Evolutionary conservation across 2,797 vertebrate genomes (phyloP), one percentile per base, ranked within the genome.

Genomic region (Picus viridis): DNA sequence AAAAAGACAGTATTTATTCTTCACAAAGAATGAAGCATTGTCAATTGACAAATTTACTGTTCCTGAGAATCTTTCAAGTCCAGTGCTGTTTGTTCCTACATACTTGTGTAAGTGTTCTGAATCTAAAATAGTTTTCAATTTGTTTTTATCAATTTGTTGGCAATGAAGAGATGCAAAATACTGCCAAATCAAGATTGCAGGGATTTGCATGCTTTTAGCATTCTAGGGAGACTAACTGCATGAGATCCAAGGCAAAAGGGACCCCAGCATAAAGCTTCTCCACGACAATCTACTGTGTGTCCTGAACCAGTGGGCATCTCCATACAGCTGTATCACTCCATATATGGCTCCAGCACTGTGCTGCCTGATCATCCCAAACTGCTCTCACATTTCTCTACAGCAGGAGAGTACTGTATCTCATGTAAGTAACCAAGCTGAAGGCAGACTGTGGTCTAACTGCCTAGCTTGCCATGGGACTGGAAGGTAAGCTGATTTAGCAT

Each of bases 131-230:
- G 23, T 73, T 94, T 82, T 57, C 43, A 65, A 77, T 47, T 65
- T 72, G 36, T 73, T 86, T 93, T 92, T 81, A 92, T 89, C 41
- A 39, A 12, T 90, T 91, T 75, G 29, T 79, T 92, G 76, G 58
- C 86, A 79, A 29, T n/a, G 90, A 75, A 22, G 29, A 95, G 49
- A 78, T 34, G 27, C 45, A 92, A 76, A 90, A 81, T 84, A 70
- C 76, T 91, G 70, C 84, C 75, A 91, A 88, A 72, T 83, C 59
- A 91, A 88, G 63, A 88, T 82, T 75, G 39, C 18, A 69, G 34
- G 36, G 17, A 73, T 94, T 83, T 88, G 16, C 43, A 45, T 54
- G 20, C 14, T n/a, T 79, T 93, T 78, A 70, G n/a, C 24, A 71
- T 88, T 89, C 63, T 41, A 64, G 22, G 36, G 54, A 88, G 79